Evolutionary conservation across 92 coral and sea anemone genomes (phyloP), one percentile per base, ranked within the genome.

Genomic region (Metridium senile): DNA sequence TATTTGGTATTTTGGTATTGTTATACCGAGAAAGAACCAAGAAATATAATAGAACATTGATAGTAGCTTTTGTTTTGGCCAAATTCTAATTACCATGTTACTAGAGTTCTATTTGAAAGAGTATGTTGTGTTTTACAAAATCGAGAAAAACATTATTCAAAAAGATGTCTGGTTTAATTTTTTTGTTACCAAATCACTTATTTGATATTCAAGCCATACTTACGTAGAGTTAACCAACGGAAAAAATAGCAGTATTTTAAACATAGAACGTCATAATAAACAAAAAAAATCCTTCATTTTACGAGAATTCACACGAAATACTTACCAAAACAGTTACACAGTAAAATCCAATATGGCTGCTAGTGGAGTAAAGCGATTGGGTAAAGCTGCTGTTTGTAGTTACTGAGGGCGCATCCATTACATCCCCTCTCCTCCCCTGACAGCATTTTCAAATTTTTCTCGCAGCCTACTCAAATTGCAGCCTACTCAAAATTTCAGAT

Each of bases 361-460:
- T 39, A 58, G 8, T 16, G 23, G 17, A 63, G n/a, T 28, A 7
- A 59, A 7, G 19, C 27, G 43, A 29, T 11, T 28, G 72, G 56
- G 56, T 29, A 68, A 68, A n/a, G 19, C 69, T 63, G 69, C 69
- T 63, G 59, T 59, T 68, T 26, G n/a, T 39, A 28, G 70, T 19
- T 3, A 26, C 57, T 22, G 54, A 11, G 32, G 29, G 51, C 70
- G 45, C 70, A 45, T 35, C 33, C 2, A 25, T 1, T 43, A 30
- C 70, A 33, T 43, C 31, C 27, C 68, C 68, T 28, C 21, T 3
- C 63, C 21, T 3, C 63, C 63, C 63, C 63, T 45, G 52, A 45
- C 9, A 7, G 17, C 8, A 45, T 45, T 45, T 45, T 7, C 17
- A 45, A 45, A 17, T 7, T 45, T 45, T 45, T 45, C 17, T 45